Base-by-base conservation (phyloP, 2,797 vertebrate species). In the Allobates femoralis region DNA sequence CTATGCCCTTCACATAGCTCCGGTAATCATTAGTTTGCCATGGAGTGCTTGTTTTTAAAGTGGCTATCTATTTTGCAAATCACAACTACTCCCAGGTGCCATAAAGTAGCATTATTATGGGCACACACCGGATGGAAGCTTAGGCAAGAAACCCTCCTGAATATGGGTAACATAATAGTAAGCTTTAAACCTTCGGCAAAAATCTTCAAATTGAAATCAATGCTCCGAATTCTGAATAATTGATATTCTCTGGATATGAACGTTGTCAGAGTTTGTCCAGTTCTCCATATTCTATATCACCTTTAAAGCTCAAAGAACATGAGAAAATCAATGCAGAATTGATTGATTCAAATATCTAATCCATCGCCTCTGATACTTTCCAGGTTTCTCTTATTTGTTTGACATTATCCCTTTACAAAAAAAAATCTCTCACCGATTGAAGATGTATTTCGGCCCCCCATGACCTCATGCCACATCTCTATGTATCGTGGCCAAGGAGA, bases 271-370 rank as follows among this genome's bases (percentile, higher is more conserved):
- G 32, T 77, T 76, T 51, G 53, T 11, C 51, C 34, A 28, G 32
- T 21, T 19, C 51, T 34, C 12, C 28, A 19, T 34, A 55, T 77
- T 10, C 75, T 55, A 55, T 32, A 12, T 56, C 23, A 19, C 51
- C 23, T 23, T 56, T 32, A 55, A 32, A 11, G 10, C 32, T 3
- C 32, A 56, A 56, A 32, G 75, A 32, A 56, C 51, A 56, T 55
- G 18, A 51, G 14, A 76, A 51, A 76, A 53, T 18, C 15, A n/a
- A 75, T 51, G 75, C 50, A 71, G n/a, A 74, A 74, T 74, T 74
- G 71, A 77, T 32, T 77, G 51, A 56, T 32, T 55, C 21, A 77
- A 77, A 55, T 56, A 77, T 77, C 56, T 28, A 77, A 8, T 19
- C 19, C 51, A 14, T 56, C 55, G n/a, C 8, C 18, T 46, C 12